Evolutionary conservation across 2,888 invertebrate species (phyloP).

Genomic region (Drosophila sordidula): DNA sequence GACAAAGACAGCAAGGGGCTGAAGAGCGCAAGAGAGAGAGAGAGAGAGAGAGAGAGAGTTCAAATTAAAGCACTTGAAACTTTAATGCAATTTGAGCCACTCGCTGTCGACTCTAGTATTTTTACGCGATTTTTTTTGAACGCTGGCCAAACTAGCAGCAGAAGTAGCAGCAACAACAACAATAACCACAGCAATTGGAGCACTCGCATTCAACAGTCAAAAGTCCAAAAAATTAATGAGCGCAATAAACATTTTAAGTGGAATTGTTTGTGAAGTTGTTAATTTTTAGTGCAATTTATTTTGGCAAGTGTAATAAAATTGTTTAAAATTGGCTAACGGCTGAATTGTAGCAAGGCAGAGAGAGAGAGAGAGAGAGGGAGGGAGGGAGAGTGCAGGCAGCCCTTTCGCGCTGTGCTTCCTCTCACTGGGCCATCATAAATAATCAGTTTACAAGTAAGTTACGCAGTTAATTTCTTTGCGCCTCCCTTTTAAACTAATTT

Average conservation of each 20-base stretch:
- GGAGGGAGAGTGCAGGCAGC: constrained; percentile 6
- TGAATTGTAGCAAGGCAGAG: neutral
- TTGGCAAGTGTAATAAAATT: constrained; percentile 79
- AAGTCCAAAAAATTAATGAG: constrained; percentile 73
- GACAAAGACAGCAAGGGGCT: constrained; percentile 3
- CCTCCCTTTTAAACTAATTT: constrained; percentile 77
- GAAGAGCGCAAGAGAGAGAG: neutral
- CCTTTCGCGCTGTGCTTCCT: constrained; percentile 28
- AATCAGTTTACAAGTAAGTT: constrained; percentile 80
- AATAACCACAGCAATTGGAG: constrained; percentile 14
- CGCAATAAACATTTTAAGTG: constrained; percentile 81
- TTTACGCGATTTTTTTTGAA: constrained; percentile 29
- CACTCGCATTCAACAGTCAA: constrained; percentile 60
- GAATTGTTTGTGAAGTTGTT: constrained; percentile 81
- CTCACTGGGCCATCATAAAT: constrained; percentile 67
- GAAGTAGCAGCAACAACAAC: neutral
- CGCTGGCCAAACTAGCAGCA: constrained; percentile 31
- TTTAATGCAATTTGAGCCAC: constrained; percentile 68
- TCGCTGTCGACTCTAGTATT: constrained; percentile 34
- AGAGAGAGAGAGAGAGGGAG: neutral
- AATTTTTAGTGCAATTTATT: constrained; percentile 82
- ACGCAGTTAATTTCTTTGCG: constrained; percentile 72
- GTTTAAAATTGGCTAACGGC: constrained; percentile 61
- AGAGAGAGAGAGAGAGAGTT: constrained; percentile 3
- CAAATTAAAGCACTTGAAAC: constrained; percentile 74